Conservation (phyloP, 2,888 invertebrate species). For the Zeuzera pyrina region DNA sequence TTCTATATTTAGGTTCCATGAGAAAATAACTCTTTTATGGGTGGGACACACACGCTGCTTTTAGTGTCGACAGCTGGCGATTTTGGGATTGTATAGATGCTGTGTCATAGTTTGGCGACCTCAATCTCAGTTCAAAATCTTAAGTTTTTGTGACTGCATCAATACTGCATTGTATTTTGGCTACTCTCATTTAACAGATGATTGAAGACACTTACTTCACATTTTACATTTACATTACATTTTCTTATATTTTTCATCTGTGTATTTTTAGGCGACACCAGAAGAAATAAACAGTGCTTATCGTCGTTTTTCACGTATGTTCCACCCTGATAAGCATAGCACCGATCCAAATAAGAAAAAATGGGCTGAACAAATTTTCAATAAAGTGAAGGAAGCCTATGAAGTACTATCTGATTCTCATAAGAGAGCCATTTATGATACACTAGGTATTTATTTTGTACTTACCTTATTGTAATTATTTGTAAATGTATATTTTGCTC, state of each 20-base stretch:
- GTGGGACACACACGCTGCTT: too few species aligned
- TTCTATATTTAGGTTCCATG: too few species aligned
- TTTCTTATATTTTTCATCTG: conserved; percentile 4
- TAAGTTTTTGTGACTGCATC: too few species aligned
- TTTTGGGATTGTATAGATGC: too few species aligned
- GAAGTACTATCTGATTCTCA: conserved; percentile 96
- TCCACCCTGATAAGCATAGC: conserved; percentile 97
- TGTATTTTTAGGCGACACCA: conserved; percentile 80
- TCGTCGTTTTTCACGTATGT: conserved; percentile 90
- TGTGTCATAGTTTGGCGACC: too few species aligned
- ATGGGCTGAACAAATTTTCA: conserved; percentile 94
- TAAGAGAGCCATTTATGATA: conserved; percentile 95
- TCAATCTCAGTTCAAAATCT: too few species aligned
- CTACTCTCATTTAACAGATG: conserved; percentile 1
- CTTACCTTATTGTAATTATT: too few species aligned
- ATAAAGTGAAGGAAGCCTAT: conserved; percentile 93
- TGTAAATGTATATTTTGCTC: too few species aligned
- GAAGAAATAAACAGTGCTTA: conserved; percentile 97
- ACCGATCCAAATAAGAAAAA: conserved; percentile 84
- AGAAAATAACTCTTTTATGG: too few species aligned
- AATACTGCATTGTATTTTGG: conserved; percentile 1
- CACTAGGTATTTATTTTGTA: conserved; percentile 72
- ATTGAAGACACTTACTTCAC: not conserved
- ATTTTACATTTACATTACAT: not conserved
- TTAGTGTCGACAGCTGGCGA: too few species aligned